Conservation (phyloP, 1,140 invertebrate genomes). For the Xylocopa sonorina region DNA sequence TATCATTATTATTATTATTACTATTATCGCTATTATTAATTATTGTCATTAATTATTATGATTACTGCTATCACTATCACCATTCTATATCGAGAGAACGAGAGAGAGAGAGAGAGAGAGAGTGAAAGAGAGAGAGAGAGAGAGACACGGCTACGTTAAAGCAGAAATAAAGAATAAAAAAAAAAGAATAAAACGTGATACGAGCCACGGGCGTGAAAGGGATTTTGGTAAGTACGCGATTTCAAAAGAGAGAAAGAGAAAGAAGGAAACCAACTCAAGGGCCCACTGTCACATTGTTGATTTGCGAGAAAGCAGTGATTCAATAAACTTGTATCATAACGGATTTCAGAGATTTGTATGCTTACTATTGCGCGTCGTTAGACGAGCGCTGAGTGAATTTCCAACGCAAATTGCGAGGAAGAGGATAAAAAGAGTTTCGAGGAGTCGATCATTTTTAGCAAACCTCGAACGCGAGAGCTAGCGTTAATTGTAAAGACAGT, state of each 20-base stretch:
- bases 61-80: conserved; percentile 40
- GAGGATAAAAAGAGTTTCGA: too few species aligned
- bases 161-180: too few species aligned
- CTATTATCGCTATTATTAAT: conserved; percentile 37
- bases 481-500: too few species aligned
- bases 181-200: not conserved
- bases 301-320: conserved; percentile 70
- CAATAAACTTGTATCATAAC: conserved; percentile 77
- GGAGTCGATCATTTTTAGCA: too few species aligned
- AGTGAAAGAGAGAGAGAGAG: too few species aligned
- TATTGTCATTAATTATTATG: conserved; percentile 47
- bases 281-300: conserved; percentile 70
- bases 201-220: conserved; percentile 28
- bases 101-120: too few species aligned
- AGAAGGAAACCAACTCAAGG: conserved; percentile 33
- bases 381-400: not conserved
- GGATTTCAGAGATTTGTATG: conserved; percentile 32
- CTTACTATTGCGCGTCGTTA: not conserved
- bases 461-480: too few species aligned
- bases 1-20: conserved; percentile 58
- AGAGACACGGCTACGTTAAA: not conserved
- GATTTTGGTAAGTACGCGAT: conserved; percentile 57
- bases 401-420: not conserved
- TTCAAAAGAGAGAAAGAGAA: not conserved
- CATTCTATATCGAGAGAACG: conserved; percentile 35